Conservation (phyloP, 1,140 invertebrate genomes). For the Plodia interpunctella region DNA sequence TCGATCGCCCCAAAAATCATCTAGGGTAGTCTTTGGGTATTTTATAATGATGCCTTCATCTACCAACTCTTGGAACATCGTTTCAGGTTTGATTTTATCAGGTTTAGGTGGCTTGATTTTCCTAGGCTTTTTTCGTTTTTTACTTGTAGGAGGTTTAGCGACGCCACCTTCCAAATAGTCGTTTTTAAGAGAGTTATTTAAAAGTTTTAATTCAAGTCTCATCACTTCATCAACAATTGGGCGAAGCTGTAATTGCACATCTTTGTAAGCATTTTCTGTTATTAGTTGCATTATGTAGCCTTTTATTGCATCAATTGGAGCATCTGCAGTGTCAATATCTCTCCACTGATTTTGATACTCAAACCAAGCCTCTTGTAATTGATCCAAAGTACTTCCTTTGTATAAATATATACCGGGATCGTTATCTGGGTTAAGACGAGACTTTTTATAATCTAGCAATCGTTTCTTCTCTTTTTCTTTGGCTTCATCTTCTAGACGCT, state of each 20-base stretch:
- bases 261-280: conserved; percentile 52
- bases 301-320: conserved; percentile 43
- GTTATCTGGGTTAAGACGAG: conserved; percentile 54
- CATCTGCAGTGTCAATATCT: conserved; percentile 39
- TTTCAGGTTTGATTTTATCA: conserved; percentile 46
- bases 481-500: conserved; percentile 43
- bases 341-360: conserved; percentile 59
- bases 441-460: conserved; percentile 56
- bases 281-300: conserved; percentile 54
- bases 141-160: conserved; percentile 37
- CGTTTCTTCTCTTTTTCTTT: conserved; percentile 53
- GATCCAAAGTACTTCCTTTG: conserved; percentile 35
- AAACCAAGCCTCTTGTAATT: conserved; percentile 40
- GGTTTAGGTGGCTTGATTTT: conserved; percentile 41
- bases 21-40: conserved; percentile 48
- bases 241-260: conserved; percentile 49
- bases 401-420: conserved; percentile 60
- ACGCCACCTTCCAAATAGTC: conserved; percentile 42
- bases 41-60: conserved; percentile 59
- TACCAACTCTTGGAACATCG: conserved; percentile 59
- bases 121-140: conserved; percentile 60
- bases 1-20: conserved; percentile 62
- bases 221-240: conserved; percentile 67
- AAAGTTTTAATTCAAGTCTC: conserved; percentile 52
- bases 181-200: conserved; percentile 51